Conservation (phyloP, 2,113 vertebrate genomes). For the Mus pahari region DNA sequence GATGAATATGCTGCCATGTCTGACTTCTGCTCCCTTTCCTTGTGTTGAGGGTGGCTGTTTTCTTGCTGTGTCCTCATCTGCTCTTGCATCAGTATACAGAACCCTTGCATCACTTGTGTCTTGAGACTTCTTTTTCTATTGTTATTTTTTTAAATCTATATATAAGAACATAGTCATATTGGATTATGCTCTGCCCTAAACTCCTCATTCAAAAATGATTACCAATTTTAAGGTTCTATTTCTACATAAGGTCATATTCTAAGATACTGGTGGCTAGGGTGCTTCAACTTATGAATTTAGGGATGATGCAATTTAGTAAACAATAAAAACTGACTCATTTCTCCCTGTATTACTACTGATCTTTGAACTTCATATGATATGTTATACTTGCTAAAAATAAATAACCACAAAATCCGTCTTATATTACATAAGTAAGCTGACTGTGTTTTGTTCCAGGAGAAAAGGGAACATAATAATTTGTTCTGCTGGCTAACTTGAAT, state of each 20-base stretch:
- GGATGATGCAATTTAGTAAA: not conserved
- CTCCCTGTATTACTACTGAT: not conserved
- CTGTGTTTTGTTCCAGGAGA: not conserved
- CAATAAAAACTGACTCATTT: not conserved
- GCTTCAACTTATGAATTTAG: not conserved
- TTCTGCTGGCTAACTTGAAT: not conserved
- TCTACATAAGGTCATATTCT: not conserved
- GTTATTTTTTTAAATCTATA: not conserved
- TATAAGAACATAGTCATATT: not conserved
- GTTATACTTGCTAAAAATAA: not conserved
- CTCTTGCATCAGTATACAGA: not conserved
- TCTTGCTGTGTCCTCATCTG: not conserved
- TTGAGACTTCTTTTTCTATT: not conserved
- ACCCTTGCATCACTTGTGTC: not conserved
- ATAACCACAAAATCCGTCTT: constrained; percentile 8
- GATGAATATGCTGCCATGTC: not conserved
- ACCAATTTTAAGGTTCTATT: not conserved
- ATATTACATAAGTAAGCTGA: not conserved
- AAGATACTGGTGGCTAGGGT: not conserved
- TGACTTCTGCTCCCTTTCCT: not conserved
- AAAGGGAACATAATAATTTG: constrained; percentile 9
- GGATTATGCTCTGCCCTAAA: not conserved
- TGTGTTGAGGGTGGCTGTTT: not conserved
- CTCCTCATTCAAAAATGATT: not conserved
- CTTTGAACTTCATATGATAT: constrained; percentile 38